Conservation (phyloP, 2,113 vertebrate genomes). For the Lampris incognitus region DNA sequence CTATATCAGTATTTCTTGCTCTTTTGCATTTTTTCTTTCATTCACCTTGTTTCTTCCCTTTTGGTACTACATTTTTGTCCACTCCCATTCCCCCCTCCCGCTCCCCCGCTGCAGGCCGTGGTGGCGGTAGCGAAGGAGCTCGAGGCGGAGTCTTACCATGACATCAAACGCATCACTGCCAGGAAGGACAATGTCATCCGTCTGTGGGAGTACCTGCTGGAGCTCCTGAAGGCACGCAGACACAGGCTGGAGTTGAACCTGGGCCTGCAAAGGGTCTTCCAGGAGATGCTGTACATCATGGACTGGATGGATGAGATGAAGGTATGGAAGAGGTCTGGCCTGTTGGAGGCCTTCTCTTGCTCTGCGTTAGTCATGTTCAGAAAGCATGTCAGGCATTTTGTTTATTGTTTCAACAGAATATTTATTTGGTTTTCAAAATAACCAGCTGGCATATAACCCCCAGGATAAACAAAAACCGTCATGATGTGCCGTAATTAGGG, state of each 20-base stretch:
- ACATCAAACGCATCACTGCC: constrained; percentile 95
- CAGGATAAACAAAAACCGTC: too few species aligned
- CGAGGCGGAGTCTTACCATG: constrained; percentile 96
- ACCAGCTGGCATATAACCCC: too few species aligned
- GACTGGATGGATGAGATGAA: constrained; percentile 99
- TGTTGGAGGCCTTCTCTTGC: too few species aligned
- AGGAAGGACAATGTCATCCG: constrained; percentile 97
- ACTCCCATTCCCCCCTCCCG: not conserved
- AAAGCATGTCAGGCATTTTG: too few species aligned
- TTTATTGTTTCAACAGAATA: too few species aligned
- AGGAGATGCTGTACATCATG: constrained; percentile 99
- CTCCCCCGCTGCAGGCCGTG: constrained; percentile 80
- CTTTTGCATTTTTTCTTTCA: not conserved
- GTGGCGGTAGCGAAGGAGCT: constrained; percentile 93
- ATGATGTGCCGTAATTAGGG: too few species aligned
- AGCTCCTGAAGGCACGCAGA: constrained; percentile 91
- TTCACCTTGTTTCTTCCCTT: not conserved
- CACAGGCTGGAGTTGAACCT: constrained; percentile 94
- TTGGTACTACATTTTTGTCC: not conserved
- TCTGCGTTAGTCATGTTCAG: too few species aligned
- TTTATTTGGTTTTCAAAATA: too few species aligned
- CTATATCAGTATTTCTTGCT: not conserved
- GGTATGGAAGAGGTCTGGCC: constrained; percentile 73
- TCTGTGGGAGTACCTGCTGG: constrained; percentile 98
- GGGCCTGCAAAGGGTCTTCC: constrained; percentile 96